Conservation (phyloP, 2,113 vertebrate genomes). For the Chaetorhynchus papuensis region DNA sequence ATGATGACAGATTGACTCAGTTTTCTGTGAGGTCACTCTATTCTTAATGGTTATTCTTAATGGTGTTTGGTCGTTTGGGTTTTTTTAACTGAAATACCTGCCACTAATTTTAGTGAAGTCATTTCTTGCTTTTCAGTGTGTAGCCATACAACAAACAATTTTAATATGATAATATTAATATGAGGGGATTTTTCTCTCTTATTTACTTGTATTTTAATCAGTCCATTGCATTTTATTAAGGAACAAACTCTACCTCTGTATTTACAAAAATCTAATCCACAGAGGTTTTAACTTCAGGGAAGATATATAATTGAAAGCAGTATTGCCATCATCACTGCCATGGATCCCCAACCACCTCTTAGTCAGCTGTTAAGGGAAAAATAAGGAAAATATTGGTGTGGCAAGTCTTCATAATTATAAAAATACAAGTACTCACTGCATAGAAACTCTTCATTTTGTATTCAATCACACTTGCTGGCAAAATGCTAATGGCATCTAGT, state of each 20-base stretch:
- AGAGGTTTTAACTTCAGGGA: neutral
- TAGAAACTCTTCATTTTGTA: neutral
- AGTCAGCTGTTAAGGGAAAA: neutral
- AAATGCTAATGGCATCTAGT: neutral
- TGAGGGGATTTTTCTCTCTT: neutral
- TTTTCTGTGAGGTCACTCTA: neutral
- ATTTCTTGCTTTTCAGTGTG: neutral
- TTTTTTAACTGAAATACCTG: neutral
- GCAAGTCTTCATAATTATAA: neutral
- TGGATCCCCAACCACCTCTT: neutral
- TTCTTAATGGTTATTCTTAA: neutral
- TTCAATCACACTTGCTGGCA: neutral
- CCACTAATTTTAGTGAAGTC: neutral
- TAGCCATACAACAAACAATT: neutral
- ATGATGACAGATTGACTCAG: neutral
- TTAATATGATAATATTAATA: neutral
- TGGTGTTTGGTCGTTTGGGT: fast-evolving
- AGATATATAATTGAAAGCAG: neutral
- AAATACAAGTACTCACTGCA: neutral
- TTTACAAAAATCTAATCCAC: neutral
- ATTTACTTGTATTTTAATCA: neutral
- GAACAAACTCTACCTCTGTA: neutral
- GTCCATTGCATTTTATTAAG: neutral
- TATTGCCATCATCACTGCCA: neutral
- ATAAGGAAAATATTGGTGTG: neutral